phyloP scores from a whole-genome alignment of 2,797 vertebrate species.

The Melanotaenia trifasciata region DNA sequence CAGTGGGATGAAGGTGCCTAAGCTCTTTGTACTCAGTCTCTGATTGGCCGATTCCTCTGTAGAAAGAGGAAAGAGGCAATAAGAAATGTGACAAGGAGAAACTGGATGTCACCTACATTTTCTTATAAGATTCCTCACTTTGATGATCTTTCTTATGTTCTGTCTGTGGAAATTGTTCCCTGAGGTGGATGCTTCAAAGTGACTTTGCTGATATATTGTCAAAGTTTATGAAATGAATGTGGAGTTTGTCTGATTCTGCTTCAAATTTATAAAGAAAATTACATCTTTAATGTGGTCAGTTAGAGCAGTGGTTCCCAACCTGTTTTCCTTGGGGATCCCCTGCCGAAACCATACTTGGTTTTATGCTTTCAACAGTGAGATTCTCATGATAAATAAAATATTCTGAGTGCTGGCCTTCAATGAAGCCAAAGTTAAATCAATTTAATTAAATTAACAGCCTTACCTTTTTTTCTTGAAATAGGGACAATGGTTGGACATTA shows the following conservation, averaged over 20 bases:
- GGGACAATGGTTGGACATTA: too few relatives aligned
- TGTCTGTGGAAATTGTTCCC: conserved; percentile 32
- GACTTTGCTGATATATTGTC: conserved; percentile 4
- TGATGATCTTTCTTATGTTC: conserved; percentile 34
- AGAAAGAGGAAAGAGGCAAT: conserved; percentile 31
- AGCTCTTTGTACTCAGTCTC: conserved; percentile 42
- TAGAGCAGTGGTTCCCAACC: too few relatives aligned
- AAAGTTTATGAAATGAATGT: conserved; percentile 13
- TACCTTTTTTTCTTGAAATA: too few relatives aligned
- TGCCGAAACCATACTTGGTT: too few relatives aligned
- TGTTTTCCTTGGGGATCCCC: too few relatives aligned
- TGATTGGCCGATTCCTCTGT: conserved; percentile 40
- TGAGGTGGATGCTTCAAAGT: conserved; percentile 28
- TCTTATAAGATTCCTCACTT: conserved; percentile 41
- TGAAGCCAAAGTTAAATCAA: too few relatives aligned
- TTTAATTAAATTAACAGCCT: too few relatives aligned
- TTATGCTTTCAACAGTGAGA: too few relatives aligned
- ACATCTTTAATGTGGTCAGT: neutral
- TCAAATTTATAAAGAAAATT: conserved; percentile 9
- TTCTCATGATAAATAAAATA: too few relatives aligned
- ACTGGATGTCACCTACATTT: conserved; percentile 40
- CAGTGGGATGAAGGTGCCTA: conserved; percentile 37
- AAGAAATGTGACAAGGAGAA: conserved; percentile 32
- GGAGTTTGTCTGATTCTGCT: neutral
- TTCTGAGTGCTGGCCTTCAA: too few relatives aligned